These are phyloP conservation scores for Netelia melanura DNA, from an alignment of 2,888 invertebrate genomes.

Conservation along the genomic window DNA sequence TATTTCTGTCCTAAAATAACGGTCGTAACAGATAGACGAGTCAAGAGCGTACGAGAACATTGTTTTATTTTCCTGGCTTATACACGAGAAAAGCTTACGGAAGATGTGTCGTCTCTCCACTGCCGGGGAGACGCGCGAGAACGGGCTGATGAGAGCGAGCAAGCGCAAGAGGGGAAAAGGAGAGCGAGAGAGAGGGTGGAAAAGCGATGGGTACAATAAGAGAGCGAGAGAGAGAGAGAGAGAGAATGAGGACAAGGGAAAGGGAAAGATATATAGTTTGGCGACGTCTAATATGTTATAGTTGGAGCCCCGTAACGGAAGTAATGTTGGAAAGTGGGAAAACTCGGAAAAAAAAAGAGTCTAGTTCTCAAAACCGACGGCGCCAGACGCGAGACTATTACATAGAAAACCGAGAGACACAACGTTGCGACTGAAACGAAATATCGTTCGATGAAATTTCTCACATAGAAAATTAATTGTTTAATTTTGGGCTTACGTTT, in stretches of 20 bases:
- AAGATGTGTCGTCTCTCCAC: constrained; percentile 27
- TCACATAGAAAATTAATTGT: too few relatives aligned
- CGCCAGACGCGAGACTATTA: background rate
- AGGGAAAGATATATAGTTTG: constrained; percentile 7
- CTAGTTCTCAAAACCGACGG: constrained; percentile 35
- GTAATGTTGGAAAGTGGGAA: constrained; percentile 54
- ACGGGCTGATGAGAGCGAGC: constrained; percentile 2
- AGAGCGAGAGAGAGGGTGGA: background rate
- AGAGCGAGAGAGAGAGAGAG: background rate
- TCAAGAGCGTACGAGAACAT: background rate
- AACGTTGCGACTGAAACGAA: background rate
- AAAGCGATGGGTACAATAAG: background rate
- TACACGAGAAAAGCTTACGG: background rate
- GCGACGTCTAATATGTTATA: background rate
- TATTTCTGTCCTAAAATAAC: constrained; percentile 46
- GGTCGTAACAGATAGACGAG: background rate
- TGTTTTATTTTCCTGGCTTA: constrained; percentile 38
- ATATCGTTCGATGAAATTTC: background rate
- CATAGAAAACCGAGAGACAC: background rate
- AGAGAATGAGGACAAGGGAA: background rate
- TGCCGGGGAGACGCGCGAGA: background rate
- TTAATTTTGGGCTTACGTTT: too few relatives aligned
- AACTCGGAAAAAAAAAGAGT: constrained; percentile 23
- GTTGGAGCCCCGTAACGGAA: constrained; percentile 47
- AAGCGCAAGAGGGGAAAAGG: constrained; percentile 7